Percentiles rank a stretch among this genome's conserved stretches.
These are phyloP conservation scores for Thamnophis elegans DNA, from an alignment of 2,797 vertebrate genomes.

Conservation along the genomic window DNA sequence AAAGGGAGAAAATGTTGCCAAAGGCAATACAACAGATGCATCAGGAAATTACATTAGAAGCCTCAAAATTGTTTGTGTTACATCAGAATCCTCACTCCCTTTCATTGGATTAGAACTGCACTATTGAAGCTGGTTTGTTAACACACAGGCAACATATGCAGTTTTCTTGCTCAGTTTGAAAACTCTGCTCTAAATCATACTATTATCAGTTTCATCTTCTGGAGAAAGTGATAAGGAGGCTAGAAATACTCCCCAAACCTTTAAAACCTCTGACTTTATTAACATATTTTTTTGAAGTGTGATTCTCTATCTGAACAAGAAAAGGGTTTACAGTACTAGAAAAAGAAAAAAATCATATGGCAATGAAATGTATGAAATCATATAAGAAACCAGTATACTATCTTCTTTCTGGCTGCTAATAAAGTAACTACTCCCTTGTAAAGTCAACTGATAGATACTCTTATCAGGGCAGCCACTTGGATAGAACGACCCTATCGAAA, in stretches of 20 bases:
- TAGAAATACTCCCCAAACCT: not conserved
- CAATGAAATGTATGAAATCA: not conserved
- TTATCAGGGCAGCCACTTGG: constrained; percentile 31
- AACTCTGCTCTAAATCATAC: not conserved
- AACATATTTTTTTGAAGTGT: not conserved
- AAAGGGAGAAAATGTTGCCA: not conserved
- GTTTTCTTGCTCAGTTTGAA: not conserved
- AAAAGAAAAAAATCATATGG: not conserved
- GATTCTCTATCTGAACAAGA: not conserved
- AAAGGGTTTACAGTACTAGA: not conserved
- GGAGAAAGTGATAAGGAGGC: not conserved
- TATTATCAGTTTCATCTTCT: not conserved
- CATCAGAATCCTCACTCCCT: not conserved
- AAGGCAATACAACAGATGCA: not conserved
- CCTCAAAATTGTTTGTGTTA: not conserved
- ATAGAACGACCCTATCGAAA: not conserved
- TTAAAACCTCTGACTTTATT: not conserved
- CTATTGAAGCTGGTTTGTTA: not conserved
- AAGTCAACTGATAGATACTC: not conserved
- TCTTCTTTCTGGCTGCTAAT: not conserved
- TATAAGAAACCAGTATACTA: not conserved
- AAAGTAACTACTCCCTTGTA: not conserved
- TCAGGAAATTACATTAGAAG: not conserved
- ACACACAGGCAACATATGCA: not conserved
- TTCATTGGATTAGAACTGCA: not conserved